These are phyloP conservation scores for Sinodicranocentrus sp. DNA, from an alignment of 2,888 invertebrate species.

Conservation along the genomic window DNA sequence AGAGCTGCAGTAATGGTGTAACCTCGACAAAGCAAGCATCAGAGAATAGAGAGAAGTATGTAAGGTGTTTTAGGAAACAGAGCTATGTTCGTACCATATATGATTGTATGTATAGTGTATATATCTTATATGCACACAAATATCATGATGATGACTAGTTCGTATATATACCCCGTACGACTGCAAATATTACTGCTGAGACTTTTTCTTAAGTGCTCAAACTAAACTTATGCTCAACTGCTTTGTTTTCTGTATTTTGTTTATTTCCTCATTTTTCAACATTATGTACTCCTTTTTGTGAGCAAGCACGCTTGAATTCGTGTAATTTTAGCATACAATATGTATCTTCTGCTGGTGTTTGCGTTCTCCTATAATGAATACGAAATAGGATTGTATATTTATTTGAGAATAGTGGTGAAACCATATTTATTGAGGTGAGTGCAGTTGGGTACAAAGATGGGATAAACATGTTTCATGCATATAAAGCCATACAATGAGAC, in stretches of 20 bases:
- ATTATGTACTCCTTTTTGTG: not conserved
- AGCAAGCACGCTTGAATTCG: too few relatives aligned
- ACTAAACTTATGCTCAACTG: not conserved
- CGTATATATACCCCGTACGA: too few relatives aligned
- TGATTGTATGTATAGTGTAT: not conserved
- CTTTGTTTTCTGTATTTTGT: conserved; percentile 1
- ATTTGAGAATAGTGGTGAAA: too few relatives aligned
- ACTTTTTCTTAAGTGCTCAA: not conserved
- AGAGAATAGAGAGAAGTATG: not conserved
- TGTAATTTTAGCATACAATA: not conserved
- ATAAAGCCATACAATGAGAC: not conserved
- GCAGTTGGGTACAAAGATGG: not conserved
- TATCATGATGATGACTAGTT: too few relatives aligned
- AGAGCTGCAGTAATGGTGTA: conserved; percentile 1
- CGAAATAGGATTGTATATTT: too few relatives aligned
- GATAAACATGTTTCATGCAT: not conserved
- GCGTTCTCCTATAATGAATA: not conserved
- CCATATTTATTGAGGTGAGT: not conserved
- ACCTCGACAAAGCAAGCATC: not conserved
- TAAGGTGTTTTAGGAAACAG: not conserved
- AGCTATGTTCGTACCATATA: not conserved
- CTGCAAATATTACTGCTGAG: not conserved
- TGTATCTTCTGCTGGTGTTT: not conserved
- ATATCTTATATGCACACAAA: not conserved
- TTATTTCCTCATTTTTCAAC: conserved; percentile 2